Conservation (phyloP, 2,113 vertebrate genomes). For the Thalassoma bifasciatum region DNA sequence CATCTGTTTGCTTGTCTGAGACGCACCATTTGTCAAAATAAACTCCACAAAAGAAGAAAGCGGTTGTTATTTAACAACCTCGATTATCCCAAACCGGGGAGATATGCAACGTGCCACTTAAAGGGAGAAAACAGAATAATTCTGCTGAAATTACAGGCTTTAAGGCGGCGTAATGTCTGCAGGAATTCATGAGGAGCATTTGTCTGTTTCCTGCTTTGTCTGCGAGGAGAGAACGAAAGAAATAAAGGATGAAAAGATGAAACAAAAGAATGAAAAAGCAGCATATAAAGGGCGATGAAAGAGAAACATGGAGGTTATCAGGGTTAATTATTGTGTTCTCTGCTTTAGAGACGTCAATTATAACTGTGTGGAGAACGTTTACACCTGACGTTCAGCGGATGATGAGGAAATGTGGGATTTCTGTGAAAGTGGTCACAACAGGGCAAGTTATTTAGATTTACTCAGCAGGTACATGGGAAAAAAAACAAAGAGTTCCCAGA, state of each 20-base stretch:
- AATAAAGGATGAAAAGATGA: no score
- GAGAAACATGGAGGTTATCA: constrained; percentile 12
- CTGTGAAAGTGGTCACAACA: constrained; percentile 28
- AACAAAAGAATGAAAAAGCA: not conserved
- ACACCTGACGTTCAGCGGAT: constrained; percentile 5
- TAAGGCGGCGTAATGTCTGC: constrained; percentile 3
- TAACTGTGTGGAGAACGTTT: constrained; percentile 9
- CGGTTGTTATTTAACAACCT: constrained; percentile 38
- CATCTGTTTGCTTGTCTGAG: constrained; percentile 51
- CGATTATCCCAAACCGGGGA: constrained; percentile 43
- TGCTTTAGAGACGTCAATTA: constrained; percentile 40
- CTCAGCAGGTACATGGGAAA: not conserved
- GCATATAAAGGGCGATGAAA: constrained; percentile 28
- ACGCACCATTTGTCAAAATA: constrained; percentile 49
- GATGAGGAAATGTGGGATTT: constrained; percentile 16
- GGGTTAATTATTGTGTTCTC: constrained; percentile 32
- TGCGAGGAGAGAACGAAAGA: no score
- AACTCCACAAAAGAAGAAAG: constrained; percentile 33
- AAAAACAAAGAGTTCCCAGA: not conserved
- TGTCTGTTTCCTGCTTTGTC: not conserved
- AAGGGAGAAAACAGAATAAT: constrained; percentile 64
- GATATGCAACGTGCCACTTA: constrained; percentile 40
- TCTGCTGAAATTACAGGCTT: constrained; percentile 55
- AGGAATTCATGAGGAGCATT: not conserved
- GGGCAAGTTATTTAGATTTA: not conserved